phyloP scores from a whole-genome alignment of 2,797 vertebrate genomes.

The Fistularia commersonii region DNA sequence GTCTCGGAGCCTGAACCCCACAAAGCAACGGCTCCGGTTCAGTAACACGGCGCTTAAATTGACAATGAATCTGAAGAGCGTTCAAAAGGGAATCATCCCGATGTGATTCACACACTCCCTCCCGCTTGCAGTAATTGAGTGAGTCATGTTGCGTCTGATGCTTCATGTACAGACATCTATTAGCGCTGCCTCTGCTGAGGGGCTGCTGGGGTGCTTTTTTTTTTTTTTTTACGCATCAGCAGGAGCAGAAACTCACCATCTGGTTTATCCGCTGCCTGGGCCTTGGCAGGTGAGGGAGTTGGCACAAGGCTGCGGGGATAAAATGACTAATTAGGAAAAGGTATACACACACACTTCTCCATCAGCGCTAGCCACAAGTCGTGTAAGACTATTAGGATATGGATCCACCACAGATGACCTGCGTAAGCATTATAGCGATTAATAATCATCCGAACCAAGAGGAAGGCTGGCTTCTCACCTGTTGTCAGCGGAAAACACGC shows the following conservation, averaged over 20 bases:
- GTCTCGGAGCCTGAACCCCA: constrained; percentile 47
- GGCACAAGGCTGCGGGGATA: constrained; percentile 71
- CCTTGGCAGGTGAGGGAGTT: constrained; percentile 66
- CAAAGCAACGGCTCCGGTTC: too few relatives aligned
- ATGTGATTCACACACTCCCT: background rate
- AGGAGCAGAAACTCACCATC: constrained; percentile 70
- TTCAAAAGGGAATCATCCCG: too few relatives aligned
- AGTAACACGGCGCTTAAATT: too few relatives aligned
- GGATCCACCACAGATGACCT: too few relatives aligned
- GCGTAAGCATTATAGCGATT: constrained; percentile 1
- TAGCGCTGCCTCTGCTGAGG: constrained; percentile 53
- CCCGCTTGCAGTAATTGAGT: constrained; percentile 12
- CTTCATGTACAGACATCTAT: constrained; percentile 41
- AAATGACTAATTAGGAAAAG: constrained; percentile 60
- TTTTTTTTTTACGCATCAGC: constrained; percentile 45
- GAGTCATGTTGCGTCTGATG: constrained; percentile 15
- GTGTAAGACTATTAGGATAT: too few relatives aligned
- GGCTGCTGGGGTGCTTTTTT: constrained; percentile 32
- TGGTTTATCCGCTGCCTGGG: constrained; percentile 69
- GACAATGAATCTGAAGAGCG: too few relatives aligned
- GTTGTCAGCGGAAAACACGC: constrained; percentile 7
- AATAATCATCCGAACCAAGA: constrained; percentile 4
- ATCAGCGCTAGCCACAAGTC: too few relatives aligned
- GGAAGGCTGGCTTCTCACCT: constrained; percentile 10
- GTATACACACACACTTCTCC: constrained; percentile 6